Evolutionary conservation across 2,888 invertebrate genomes (phyloP).

Genomic region (Dasysyrphus albostriatus): DNA sequence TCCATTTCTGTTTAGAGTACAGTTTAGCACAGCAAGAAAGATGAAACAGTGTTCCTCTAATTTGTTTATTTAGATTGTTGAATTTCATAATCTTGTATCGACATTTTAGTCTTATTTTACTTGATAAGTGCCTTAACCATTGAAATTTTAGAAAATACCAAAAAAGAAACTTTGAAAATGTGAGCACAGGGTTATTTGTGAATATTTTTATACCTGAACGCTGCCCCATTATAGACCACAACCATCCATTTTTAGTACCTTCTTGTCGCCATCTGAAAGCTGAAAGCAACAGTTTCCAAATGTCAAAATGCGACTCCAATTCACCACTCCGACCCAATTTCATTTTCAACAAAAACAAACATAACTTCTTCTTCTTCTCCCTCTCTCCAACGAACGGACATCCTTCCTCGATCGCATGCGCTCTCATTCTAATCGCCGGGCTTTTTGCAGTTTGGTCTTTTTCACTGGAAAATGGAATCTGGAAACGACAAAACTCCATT

Average conservation of each 20-base stretch:
- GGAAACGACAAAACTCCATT: slow-evolving; percentile 34
- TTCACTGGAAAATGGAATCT: slow-evolving; percentile 20
- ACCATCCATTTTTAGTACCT: neutral
- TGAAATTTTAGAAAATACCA: too few relatives aligned
- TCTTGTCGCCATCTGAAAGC: neutral
- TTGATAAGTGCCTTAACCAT: too few relatives aligned
- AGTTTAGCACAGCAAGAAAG: too few relatives aligned
- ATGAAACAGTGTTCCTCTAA: too few relatives aligned
- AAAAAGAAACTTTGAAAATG: too few relatives aligned
- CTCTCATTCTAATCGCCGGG: slow-evolving; percentile 57
- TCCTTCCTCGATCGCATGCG: slow-evolving; percentile 52
- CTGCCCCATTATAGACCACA: neutral
- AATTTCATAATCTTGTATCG: too few relatives aligned
- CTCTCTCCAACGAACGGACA: slow-evolving; percentile 22
- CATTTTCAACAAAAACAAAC: slow-evolving; percentile 33
- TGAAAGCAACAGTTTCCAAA: neutral
- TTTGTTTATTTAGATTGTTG: too few relatives aligned
- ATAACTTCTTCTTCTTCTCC: slow-evolving; percentile 45
- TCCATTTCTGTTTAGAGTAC: too few relatives aligned
- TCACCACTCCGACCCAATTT: slow-evolving; percentile 15
- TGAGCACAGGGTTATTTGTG: too few relatives aligned
- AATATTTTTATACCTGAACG: neutral
- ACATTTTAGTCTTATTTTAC: too few relatives aligned
- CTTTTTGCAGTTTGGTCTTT: slow-evolving; percentile 21
- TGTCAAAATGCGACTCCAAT: slow-evolving; percentile 19